Evolutionary conservation across 2,888 invertebrate species (phyloP), one percentile per base, ranked within the genome.

Genomic region (Tetropium fuscum): DNA sequence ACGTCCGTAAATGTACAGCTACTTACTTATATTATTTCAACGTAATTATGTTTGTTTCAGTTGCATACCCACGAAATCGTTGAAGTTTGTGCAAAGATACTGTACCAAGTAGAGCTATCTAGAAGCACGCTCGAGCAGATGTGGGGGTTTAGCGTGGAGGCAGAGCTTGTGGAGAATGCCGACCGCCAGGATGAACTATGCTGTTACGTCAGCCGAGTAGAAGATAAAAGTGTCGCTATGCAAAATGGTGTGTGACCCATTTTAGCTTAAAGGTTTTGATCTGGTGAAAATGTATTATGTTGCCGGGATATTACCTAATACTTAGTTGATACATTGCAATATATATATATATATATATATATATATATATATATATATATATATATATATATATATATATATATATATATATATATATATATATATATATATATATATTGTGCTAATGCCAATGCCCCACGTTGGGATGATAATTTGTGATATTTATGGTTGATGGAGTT

Each of bases 121-220:
- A 87, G 97, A 63, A 91, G 90, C 68, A 93, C 94, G 6, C 86
- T 95, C 75, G 96, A 97, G 75, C 94, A 95, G 81, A 95, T 97
- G 93, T 98, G 97, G 93, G 98, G 98, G 72, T 96, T 98, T 85
- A 95, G 95, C 66, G 97, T 98, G 48, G 98, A 98, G 83, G 97
- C 97, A 2, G 97, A 98, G 83, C 87, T 98, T 58, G 95, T 97
- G 65, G 97, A 97, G 82, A 97, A 97, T 82, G 91, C 95, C 6
- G 97, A 97, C 81, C 86, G 95, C 51, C 97, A 97, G 81, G 97
- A 97, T 82, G 97, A 98, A 81, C 89, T 98, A 41, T 96, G 97
- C 84, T 97, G 97, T 82, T 98, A 97, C 84, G 95, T 98, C 74
- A 95, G 95, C 83, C 89, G 97, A 62, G 96, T 98, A 55, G 95